Conservation (phyloP, 2,113 vertebrate species). For the Hippocampus comes region DNA sequence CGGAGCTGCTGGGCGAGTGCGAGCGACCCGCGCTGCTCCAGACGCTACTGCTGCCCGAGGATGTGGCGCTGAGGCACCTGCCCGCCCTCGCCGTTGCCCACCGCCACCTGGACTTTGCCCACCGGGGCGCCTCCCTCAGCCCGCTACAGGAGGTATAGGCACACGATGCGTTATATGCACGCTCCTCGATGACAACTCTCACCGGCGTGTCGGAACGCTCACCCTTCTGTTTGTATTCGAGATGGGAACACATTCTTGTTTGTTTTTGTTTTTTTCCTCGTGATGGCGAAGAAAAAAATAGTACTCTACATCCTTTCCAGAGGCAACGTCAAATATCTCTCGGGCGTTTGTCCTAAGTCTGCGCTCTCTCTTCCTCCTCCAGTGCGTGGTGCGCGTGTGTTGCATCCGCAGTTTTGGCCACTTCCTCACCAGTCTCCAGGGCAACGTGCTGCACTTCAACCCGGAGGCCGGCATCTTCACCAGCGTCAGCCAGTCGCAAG, state of each 20-base stretch:
- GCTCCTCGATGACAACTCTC: no score
- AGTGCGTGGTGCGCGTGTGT: constrained; percentile 86
- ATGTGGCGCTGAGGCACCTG: constrained; percentile 85
- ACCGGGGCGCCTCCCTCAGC: constrained; percentile 75
- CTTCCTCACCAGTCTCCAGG: constrained; percentile 87
- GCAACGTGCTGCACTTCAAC: constrained; percentile 94
- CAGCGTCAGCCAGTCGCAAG: constrained; percentile 84
- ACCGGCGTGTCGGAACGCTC: no score
- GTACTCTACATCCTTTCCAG: no score
- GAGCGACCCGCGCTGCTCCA: constrained; percentile 81
- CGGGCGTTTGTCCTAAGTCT: neutral
- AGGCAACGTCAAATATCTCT: no score
- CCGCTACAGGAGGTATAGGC: constrained; percentile 82
- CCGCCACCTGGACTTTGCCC: constrained; percentile 80
- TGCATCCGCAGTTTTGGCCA: constrained; percentile 96
- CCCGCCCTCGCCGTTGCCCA: constrained; percentile 84
- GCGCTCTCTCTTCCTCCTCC: neutral
- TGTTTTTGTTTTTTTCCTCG: no score
- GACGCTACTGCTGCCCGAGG: constrained; percentile 85
- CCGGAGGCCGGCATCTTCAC: constrained; percentile 91
- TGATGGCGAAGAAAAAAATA: no score
- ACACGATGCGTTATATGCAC: neutral
- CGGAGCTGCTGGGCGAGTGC: constrained; percentile 74
- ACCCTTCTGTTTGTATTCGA: no score
- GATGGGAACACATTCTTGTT: no score